Percentiles rank a stretch among this genome's conserved stretches.
Evolutionary conservation across 2,113 vertebrate genomes (phyloP).

Genomic region (Bagarius yarrelli): DNA sequence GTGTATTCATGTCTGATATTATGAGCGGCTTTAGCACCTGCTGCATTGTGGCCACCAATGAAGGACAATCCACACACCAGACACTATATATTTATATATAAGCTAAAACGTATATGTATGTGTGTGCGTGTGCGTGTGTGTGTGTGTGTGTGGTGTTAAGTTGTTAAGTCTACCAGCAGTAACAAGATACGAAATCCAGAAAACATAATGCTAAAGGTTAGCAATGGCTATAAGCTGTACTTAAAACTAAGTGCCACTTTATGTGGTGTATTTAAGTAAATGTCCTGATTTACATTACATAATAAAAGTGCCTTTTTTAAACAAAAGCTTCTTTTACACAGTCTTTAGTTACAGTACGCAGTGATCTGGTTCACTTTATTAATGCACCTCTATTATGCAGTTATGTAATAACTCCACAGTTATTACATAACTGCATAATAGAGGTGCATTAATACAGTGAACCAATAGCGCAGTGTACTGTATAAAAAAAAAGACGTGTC

Average conservation of each 20-base stretch:
- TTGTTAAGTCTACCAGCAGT: too few relatives aligned
- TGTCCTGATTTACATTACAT: neutral
- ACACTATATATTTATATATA: too few relatives aligned
- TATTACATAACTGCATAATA: neutral
- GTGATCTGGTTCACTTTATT: neutral
- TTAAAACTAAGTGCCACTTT: neutral
- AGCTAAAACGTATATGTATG: too few relatives aligned
- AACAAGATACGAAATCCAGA: conserved; percentile 34
- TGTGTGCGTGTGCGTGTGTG: conserved; percentile 11
- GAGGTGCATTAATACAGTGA: neutral
- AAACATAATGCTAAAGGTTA: neutral
- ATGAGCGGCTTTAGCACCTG: neutral
- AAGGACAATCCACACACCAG: conserved; percentile 3
- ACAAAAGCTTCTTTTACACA: neutral
- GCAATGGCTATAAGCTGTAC: neutral
- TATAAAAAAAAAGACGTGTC: too few relatives aligned
- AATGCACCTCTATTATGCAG: neutral
- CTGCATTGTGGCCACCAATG: conserved; percentile 27
- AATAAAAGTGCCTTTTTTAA: neutral
- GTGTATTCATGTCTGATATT: neutral
- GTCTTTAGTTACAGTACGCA: neutral
- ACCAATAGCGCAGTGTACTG: neutral
- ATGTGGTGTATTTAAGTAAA: neutral
- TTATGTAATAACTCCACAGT: neutral
- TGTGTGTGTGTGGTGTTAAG: conserved; percentile 3